Conservation (phyloP, 2,888 invertebrate genomes). For the Buathra laborator region DNA sequence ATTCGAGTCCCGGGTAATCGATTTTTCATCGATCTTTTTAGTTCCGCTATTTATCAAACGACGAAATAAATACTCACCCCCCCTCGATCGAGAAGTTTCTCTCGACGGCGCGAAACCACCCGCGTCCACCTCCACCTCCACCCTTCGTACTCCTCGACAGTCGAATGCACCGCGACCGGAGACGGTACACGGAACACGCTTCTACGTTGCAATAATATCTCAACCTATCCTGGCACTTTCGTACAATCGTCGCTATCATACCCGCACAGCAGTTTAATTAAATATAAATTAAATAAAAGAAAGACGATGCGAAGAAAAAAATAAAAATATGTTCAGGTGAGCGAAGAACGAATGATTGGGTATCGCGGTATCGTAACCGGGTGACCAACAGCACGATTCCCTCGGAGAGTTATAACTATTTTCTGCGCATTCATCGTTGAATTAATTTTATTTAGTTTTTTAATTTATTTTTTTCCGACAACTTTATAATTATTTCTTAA, state of each 20-base stretch:
- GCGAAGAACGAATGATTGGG: neutral
- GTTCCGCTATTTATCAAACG: neutral
- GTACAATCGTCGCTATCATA: conserved; percentile 57
- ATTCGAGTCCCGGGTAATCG: neutral
- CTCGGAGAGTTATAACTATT: neutral
- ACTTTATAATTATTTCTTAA: neutral
- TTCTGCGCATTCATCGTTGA: conserved; percentile 25
- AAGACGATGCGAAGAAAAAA: conserved; percentile 9
- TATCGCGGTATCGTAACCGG: neutral
- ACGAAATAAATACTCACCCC: conserved; percentile 49
- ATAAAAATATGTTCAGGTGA: conserved; percentile 9
- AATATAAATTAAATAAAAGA: conserved; percentile 9
- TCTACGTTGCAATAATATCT: conserved; percentile 45
- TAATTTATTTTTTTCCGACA: neutral
- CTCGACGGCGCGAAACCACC: conserved; percentile 59
- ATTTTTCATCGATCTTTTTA: neutral
- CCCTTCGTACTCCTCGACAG: conserved; percentile 42
- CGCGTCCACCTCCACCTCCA: conserved; percentile 40
- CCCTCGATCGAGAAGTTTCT: conserved; percentile 51
- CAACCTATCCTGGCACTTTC: conserved; percentile 58
- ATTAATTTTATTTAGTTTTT: neutral
- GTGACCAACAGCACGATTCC: neutral
- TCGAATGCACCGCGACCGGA: conserved; percentile 33
- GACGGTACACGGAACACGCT: conserved; percentile 24
- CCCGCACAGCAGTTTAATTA: conserved; percentile 40